Percentiles rank a stretch among this genome's conserved stretches.
Evolutionary conservation across 2,888 invertebrate genomes (phyloP).

Genomic region (Lapara coniferarum): DNA sequence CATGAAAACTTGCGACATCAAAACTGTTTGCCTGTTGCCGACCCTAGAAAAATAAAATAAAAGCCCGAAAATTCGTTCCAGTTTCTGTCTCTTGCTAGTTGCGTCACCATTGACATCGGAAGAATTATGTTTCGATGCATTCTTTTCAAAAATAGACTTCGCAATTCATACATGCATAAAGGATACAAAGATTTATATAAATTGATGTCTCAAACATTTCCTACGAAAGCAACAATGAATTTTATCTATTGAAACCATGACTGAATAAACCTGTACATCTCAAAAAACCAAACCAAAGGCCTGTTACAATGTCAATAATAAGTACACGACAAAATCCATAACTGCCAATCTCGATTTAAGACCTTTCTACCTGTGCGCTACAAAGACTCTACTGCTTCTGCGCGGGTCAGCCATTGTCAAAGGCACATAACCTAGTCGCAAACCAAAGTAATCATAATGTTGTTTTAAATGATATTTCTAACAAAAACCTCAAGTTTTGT

Average conservation of each 20-base stretch:
- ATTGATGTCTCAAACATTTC: slow-evolving; percentile 38
- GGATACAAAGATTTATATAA: slow-evolving; percentile 22
- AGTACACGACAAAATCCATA: slow-evolving; percentile 51
- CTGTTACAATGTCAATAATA: slow-evolving; percentile 29
- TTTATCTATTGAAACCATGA: slow-evolving; percentile 20
- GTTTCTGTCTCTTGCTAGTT: neutral
- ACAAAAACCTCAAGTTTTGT: slow-evolving; percentile 12
- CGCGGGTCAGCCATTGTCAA: slow-evolving; percentile 69
- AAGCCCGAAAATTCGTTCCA: neutral
- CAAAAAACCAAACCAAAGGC: slow-evolving; percentile 20
- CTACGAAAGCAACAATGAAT: slow-evolving; percentile 36
- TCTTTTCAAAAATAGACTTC: neutral
- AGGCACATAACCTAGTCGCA: slow-evolving; percentile 64
- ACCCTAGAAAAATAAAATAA: neutral
- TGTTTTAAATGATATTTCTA: slow-evolving; percentile 31
- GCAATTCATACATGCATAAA: slow-evolving; percentile 3
- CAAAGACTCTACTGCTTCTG: slow-evolving; percentile 62
- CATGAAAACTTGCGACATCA: too few relatives aligned
- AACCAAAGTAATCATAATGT: slow-evolving; percentile 27
- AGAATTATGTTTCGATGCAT: slow-evolving; percentile 1
- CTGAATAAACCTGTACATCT: slow-evolving; percentile 30
- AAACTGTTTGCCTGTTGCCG: too few relatives aligned
- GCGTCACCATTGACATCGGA: neutral
- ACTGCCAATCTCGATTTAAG: slow-evolving; percentile 47
- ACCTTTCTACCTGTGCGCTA: slow-evolving; percentile 49